A percentile compares a stretch with the other conserved stretches of the same genome.
These are phyloP conservation scores for Holcopasites calliopsidis DNA, from an alignment of 1,140 invertebrate species.

Conservation along the genomic window DNA sequence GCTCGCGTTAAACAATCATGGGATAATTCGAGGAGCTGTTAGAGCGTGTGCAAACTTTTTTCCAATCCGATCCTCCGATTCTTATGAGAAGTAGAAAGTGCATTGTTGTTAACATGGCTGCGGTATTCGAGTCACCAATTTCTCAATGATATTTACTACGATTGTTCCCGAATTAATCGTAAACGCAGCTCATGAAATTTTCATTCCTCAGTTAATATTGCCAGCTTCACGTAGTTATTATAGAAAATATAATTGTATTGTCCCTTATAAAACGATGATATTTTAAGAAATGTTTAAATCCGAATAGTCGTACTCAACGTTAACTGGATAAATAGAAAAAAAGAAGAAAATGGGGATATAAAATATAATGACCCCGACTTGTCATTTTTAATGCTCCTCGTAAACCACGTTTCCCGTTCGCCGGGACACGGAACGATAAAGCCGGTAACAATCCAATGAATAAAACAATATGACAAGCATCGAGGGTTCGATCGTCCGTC, in stretches of 20 bases:
- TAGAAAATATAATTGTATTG: no score
- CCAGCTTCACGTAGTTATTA: no score
- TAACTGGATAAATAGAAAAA: background rate
- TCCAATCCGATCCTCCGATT: background rate
- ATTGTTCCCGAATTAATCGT: no score
- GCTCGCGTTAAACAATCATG: slow-evolving; percentile 48
- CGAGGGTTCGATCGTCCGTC: slow-evolving; percentile 57
- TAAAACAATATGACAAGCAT: slow-evolving; percentile 63
- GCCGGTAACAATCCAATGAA: slow-evolving; percentile 53
- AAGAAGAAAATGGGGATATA: background rate
- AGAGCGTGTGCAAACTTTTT: background rate
- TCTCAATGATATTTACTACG: background rate
- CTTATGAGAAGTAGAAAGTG: slow-evolving; percentile 8
- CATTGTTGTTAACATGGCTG: background rate
- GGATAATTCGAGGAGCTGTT: slow-evolving; percentile 13
- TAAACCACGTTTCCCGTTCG: slow-evolving; percentile 13
- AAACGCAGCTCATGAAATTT: no score
- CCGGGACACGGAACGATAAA: slow-evolving; percentile 46
- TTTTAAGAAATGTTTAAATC: background rate
- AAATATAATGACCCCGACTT: background rate
- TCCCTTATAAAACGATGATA: no score
- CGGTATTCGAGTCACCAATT: background rate
- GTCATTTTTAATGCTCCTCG: slow-evolving; percentile 13
- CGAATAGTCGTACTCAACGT: background rate
- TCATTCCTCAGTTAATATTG: no score